Evolutionary conservation across 2,113 vertebrate genomes (phyloP), one percentile per base, ranked within the genome.

Genomic region (Stegostoma tigrinum): DNA sequence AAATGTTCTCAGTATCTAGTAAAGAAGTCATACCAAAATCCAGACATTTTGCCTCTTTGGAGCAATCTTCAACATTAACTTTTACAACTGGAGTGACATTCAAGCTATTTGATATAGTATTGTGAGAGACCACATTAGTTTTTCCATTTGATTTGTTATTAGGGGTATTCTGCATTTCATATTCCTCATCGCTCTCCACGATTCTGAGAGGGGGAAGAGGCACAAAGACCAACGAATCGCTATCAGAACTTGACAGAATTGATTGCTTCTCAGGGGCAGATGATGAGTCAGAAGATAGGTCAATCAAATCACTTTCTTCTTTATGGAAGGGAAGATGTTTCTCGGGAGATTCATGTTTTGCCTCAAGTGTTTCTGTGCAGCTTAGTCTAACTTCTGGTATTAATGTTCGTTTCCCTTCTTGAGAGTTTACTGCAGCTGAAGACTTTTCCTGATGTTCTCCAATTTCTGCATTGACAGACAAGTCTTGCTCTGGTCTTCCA

Each of bases 331-430:
- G 96, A 45, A 96, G 96, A 66, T 95, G 67, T 78, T 98, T 98
- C 8, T 96, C 96, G 0, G 98, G 98, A 2, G 98, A 99, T 75
- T 98, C 97, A 5, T 98, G 96, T 96, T 98, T 98, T 96, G 99
- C 98, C 86, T 99, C 99, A 61, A 98, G 98, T 0, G 98, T 98
- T 97, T 99, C 99, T 98, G 99, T 99, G 96, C 98, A 99, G 96
- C 98, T 99, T 42, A 99, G 97, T 95, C 99, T 98, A 17, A 99
- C 98, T 97, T 99, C 99, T 0, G 99, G 99, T 95, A 99, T 99
- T 23, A 99, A 97, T 0, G 98, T 99, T 96, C 98, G 97, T 34
- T 98, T 98, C 15, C 96, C 95, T 93, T 99, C 98, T 17, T 97
- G 98, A 12, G 97, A 97, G 68, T 97, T 97, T 0, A 98, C 98